Evolutionary conservation across 2,888 invertebrate species (phyloP).

Genomic region (Hyposoter dolosus): DNA sequence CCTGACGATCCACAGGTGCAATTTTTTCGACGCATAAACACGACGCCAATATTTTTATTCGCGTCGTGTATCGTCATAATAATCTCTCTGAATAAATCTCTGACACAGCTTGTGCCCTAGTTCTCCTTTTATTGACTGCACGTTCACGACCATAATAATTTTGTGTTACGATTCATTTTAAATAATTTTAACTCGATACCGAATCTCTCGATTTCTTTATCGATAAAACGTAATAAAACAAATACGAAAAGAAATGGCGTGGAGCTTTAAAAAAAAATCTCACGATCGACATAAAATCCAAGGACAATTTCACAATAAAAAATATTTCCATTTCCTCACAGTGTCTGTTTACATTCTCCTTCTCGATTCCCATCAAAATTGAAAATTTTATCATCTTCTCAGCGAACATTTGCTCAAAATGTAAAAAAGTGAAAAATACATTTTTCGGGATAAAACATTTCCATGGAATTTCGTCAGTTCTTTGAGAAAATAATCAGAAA

Average conservation of each 20-base stretch:
- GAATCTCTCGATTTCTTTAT: neutral
- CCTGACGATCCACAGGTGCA: neutral
- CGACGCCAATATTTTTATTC: neutral
- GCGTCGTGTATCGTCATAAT: neutral
- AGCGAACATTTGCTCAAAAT: slow-evolving; percentile 17
- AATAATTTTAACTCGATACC: neutral
- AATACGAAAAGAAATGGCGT: neutral
- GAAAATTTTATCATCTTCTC: slow-evolving; percentile 1
- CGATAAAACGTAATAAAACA: neutral
- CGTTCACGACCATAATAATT: neutral
- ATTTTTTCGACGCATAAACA: neutral
- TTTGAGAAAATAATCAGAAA: neutral
- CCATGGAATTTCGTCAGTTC: neutral
- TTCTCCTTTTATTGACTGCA: neutral
- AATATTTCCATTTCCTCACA: neutral
- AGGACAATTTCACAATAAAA: neutral
- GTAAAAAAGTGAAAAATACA: neutral
- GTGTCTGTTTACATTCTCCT: neutral
- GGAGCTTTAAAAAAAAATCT: neutral
- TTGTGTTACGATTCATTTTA: neutral
- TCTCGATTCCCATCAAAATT: neutral
- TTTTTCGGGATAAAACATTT: neutral
- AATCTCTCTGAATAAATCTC: neutral
- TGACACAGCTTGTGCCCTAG: slow-evolving; percentile 9
- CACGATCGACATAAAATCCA: neutral